phyloP scores from a whole-genome alignment of 2,888 invertebrate species.

The Leuctra nigra region DNA sequence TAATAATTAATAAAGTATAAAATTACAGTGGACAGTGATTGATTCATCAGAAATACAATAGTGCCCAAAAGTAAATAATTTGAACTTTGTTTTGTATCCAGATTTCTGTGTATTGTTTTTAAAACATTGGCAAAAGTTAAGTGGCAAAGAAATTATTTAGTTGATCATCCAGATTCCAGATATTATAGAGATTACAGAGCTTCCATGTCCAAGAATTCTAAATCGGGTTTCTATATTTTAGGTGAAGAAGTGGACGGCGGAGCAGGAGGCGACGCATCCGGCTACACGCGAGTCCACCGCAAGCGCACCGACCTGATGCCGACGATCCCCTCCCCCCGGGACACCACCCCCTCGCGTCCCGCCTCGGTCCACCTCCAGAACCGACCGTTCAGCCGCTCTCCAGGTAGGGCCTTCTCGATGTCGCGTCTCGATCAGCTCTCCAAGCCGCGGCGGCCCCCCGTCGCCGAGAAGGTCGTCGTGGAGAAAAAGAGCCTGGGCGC shows the following conservation, averaged over 20 bases:
- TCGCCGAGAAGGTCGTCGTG: conserved; percentile 35
- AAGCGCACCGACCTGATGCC: conserved; percentile 88
- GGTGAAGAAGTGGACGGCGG: conserved; percentile 15
- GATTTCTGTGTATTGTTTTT: too few relatives aligned
- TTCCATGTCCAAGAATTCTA: not conserved
- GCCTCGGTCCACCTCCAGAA: conserved; percentile 14
- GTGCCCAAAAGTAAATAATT: too few relatives aligned
- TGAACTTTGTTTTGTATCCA: too few relatives aligned
- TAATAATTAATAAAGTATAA: too few relatives aligned
- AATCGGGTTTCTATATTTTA: not conserved
- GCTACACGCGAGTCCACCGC: conserved; percentile 63
- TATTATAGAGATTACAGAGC: too few relatives aligned
- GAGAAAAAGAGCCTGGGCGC: conserved; percentile 30
- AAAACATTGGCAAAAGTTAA: too few relatives aligned
- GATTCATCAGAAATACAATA: too few relatives aligned
- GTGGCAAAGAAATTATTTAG: too few relatives aligned
- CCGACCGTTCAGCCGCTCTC: conserved; percentile 42
- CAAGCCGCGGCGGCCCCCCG: conserved; percentile 56
- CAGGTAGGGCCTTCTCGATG: conserved; percentile 91
- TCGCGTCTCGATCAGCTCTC: conserved; percentile 83
- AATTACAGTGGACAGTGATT: too few relatives aligned
- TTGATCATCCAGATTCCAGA: too few relatives aligned
- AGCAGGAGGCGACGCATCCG: not conserved
- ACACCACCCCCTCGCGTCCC: conserved; percentile 35
- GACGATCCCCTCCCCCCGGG: conserved; percentile 70